A percentile compares a stretch with the other conserved stretches of the same genome.
Conservation (phyloP, 1,140 invertebrate genomes). For the Dinothrombium tinctorium region DNA sequence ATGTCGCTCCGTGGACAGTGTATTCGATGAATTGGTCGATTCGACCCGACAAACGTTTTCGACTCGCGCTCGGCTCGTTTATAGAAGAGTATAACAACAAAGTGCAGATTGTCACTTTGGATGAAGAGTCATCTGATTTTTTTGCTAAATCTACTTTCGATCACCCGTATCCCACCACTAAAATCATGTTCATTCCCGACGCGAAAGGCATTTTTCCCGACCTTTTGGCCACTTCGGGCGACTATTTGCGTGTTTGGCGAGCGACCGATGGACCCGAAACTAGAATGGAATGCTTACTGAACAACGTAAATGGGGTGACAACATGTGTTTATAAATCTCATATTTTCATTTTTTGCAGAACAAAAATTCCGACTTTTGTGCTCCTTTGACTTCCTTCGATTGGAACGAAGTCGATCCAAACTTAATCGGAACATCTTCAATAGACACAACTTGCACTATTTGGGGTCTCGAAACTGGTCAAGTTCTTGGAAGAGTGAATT, state of each 20-base stretch:
- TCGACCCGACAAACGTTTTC: constrained; percentile 82
- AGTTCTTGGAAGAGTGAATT: constrained; percentile 58
- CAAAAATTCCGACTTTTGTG: constrained; percentile 98
- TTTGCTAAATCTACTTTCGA: constrained; percentile 88
- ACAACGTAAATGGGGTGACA: constrained; percentile 40
- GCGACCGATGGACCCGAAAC: constrained; percentile 38
- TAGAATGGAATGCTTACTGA: constrained; percentile 76
- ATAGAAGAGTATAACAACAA: constrained; percentile 98
- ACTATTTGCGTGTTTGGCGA: constrained; percentile 89
- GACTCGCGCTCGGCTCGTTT: constrained; percentile 88
- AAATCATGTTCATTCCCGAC: constrained; percentile 99
- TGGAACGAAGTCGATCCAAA: constrained; percentile 99
- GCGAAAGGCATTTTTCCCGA: constrained; percentile 87
- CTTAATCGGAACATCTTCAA: constrained; percentile 88
- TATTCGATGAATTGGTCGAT: constrained; percentile 99
- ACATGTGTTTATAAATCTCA: background rate
- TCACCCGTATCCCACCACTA: constrained; percentile 97
- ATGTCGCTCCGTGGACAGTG: constrained; percentile 88
- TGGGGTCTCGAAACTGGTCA: constrained; percentile 80
- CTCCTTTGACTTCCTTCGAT: constrained; percentile 93
- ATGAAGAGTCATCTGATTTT: constrained; percentile 97
- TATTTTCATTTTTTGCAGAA: constrained; percentile 30
- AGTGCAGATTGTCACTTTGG: constrained; percentile 84
- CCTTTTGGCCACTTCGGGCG: constrained; percentile 67
- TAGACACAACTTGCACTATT: constrained; percentile 98